A percentile compares a stretch with the other conserved stretches of the same genome.
These are phyloP conservation scores for Luehdorfia chinensis DNA, from an alignment of 1,140 invertebrate species.

Conservation along the genomic window DNA sequence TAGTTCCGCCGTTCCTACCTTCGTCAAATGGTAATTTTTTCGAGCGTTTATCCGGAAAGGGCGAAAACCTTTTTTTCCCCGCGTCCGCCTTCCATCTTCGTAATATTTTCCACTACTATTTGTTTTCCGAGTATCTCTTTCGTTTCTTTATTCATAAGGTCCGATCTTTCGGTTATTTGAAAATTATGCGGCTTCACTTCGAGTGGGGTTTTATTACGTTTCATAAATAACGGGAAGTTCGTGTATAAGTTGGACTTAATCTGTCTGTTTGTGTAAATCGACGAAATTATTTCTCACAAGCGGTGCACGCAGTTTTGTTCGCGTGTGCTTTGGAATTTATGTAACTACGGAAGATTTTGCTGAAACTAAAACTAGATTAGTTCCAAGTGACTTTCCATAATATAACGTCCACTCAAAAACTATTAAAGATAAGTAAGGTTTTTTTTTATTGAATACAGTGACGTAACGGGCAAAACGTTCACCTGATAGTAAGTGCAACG, in stretches of 20 bases:
- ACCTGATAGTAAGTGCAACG: no score
- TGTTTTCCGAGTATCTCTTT: constrained; percentile 9
- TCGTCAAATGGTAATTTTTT: constrained; percentile 24
- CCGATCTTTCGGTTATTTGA: constrained; percentile 11
- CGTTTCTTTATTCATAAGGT: constrained; percentile 12
- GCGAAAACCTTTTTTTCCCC: constrained; percentile 20
- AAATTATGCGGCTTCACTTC: constrained; percentile 8
- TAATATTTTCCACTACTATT: constrained; percentile 14
- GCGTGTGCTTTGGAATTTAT: no score
- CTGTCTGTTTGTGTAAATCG: constrained; percentile 1
- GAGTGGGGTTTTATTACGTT: constrained; percentile 8
- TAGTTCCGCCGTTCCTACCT: constrained; percentile 21
- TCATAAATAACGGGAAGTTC: constrained; percentile 5
- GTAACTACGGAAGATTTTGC: no score
- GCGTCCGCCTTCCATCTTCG: constrained; percentile 12
- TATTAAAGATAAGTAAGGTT: no score
- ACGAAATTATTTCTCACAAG: no score
- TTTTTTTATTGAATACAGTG: no score
- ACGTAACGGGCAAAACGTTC: no score
- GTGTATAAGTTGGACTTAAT: constrained; percentile 2
- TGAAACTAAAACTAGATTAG: no score
- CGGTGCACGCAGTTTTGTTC: no score
- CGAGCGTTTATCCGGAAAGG: constrained; percentile 15
- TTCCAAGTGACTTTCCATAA: no score
- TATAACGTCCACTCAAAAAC: no score